Conservation (phyloP, 1,140 invertebrate genomes). For the Metaphire vulgaris region DNA sequence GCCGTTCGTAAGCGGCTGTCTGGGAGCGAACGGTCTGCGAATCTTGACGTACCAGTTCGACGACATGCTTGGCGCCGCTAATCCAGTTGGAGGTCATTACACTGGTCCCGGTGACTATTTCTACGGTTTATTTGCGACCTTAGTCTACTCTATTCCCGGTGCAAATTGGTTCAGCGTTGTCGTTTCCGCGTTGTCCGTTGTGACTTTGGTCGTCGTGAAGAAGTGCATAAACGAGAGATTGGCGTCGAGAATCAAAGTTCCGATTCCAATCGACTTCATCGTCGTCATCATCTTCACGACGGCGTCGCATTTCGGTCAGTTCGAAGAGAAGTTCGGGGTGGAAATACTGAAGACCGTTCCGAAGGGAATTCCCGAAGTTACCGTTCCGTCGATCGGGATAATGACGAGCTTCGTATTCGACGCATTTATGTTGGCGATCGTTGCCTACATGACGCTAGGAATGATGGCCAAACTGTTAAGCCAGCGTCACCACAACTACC, state of each 20-base stretch:
- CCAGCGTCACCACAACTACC: constrained; percentile 22
- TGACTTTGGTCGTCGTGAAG: constrained; percentile 46
- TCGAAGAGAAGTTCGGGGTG: constrained; percentile 7
- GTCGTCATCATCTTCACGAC: constrained; percentile 35
- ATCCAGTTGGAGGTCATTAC: no score
- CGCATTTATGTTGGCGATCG: constrained; percentile 14
- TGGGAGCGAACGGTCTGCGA: constrained; percentile 20
- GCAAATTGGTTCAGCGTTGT: constrained; percentile 42
- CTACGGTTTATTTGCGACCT: constrained; percentile 35
- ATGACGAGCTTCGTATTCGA: not conserved
- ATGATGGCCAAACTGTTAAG: constrained; percentile 27
- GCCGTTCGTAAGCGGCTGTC: constrained; percentile 29
- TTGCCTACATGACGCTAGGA: not conserved
- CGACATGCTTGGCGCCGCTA: constrained; percentile 28
- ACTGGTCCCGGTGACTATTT: constrained; percentile 24
- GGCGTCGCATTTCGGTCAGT: constrained; percentile 2
- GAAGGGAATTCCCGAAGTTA: not conserved
- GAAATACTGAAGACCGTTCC: not conserved
- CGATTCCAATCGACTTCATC: constrained; percentile 50
- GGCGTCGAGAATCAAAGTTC: constrained; percentile 43
- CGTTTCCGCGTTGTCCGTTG: constrained; percentile 41
- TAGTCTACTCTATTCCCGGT: constrained; percentile 33
- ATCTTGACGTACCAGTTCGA: constrained; percentile 25
- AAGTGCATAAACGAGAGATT: constrained; percentile 44
- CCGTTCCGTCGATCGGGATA: not conserved